Conservation (phyloP, 2,113 vertebrate genomes). For the Chloroceryle aenea region DNA sequence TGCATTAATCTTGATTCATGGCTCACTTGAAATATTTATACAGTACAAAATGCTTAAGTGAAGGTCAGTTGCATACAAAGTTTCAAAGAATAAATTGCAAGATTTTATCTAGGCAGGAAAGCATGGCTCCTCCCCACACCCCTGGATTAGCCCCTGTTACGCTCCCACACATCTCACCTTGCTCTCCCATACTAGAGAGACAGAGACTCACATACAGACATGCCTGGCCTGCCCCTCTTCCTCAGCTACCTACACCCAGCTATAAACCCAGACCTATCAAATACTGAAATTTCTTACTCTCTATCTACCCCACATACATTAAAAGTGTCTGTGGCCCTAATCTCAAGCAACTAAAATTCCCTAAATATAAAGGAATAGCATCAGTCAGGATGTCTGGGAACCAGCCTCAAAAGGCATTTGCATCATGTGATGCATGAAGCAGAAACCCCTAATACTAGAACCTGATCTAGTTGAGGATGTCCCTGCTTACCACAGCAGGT, state of each 20-base stretch:
- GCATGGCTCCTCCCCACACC: fast-evolving
- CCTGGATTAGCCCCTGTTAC: background rate
- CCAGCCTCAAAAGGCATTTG: background rate
- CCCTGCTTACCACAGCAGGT: too few relatives aligned
- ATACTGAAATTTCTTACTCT: background rate
- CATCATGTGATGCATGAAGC: background rate
- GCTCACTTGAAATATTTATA: background rate
- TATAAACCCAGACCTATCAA: background rate
- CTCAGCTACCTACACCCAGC: background rate
- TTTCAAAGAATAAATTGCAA: background rate
- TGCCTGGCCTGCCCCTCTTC: background rate
- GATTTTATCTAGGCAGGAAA: background rate
- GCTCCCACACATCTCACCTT: background rate
- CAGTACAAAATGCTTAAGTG: background rate
- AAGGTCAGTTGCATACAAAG: background rate
- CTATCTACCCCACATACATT: background rate
- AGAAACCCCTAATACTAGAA: background rate
- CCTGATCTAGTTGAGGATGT: too few relatives aligned
- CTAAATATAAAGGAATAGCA: background rate
- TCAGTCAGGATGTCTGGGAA: background rate
- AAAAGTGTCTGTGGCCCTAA: background rate
- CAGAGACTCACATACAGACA: background rate
- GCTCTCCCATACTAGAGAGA: background rate
- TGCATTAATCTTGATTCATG: background rate
- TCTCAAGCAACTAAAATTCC: background rate